Conservation (phyloP, 35 echinoderm and acorn worm genomes). For the Apostichopus parvimensis region DNA sequence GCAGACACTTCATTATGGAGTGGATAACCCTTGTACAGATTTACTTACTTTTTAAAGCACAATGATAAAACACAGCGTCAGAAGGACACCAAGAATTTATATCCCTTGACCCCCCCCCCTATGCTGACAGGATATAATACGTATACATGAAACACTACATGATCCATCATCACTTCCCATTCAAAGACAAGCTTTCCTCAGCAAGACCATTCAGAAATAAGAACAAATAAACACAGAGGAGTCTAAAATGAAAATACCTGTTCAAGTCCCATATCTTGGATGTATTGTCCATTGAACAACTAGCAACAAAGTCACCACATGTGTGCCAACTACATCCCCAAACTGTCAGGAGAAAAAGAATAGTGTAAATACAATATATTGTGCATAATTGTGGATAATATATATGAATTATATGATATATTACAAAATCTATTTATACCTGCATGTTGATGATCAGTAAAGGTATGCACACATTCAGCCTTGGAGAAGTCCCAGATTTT, state of each 20-base stretch:
- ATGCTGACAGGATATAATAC: no score
- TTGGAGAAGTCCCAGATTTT: constrained; percentile 99
- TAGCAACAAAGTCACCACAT: constrained; percentile 87
- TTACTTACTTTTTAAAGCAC: no score
- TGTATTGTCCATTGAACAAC: constrained; percentile 96
- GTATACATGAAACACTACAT: no score
- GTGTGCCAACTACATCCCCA: constrained; percentile 95
- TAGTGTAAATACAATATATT: background rate
- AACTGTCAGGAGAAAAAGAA: constrained; percentile 53
- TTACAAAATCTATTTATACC: constrained; percentile 33
- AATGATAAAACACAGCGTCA: no score
- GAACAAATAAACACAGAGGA: background rate
- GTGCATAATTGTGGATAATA: no score
- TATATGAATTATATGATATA: background rate
- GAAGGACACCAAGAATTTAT: no score
- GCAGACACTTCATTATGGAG: no score
- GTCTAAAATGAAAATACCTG: constrained; percentile 56
- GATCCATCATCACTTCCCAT: no score
- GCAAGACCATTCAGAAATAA: no score
- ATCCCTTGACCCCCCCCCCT: no score
- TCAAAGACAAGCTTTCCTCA: no score
- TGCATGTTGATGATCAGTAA: constrained; percentile 95
- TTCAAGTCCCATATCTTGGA: constrained; percentile 98
- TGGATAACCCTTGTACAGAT: no score
- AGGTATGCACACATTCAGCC: constrained; percentile 98